Evolutionary conservation across 2,797 vertebrate species (phyloP).

Genomic region (Betta splendens): DNA sequence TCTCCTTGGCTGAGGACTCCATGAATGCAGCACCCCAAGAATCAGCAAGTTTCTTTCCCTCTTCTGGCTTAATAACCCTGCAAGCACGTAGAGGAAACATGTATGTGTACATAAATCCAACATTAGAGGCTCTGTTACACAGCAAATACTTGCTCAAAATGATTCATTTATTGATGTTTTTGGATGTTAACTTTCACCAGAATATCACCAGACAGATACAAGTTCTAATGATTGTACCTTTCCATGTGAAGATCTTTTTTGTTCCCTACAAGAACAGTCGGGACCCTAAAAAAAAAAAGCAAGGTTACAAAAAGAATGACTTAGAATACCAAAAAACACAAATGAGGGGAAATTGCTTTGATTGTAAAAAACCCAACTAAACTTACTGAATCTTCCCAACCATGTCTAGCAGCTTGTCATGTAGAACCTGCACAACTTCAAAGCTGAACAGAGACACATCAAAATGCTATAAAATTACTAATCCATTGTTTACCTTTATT

Average conservation of each 20-base stretch:
- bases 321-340: not conserved
- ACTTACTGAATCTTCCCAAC: slow-evolving; percentile 88
- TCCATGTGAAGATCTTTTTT: slow-evolving; percentile 89
- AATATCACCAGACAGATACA: not conserved
- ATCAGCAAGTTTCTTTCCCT: slow-evolving; percentile 88
- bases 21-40: slow-evolving; percentile 88
- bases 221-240: slow-evolving; percentile 71
- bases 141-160: too few species aligned
- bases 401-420: slow-evolving; percentile 87
- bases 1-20: slow-evolving; percentile 90
- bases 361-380: slow-evolving; percentile 3
- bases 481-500: not conserved
- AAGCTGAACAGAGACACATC: slow-evolving; percentile 80
- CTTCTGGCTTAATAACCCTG: slow-evolving; percentile 86
- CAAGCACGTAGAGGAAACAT: not conserved
- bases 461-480: slow-evolving; percentile 16
- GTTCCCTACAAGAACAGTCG: slow-evolving; percentile 90
- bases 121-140: too few species aligned
- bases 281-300: slow-evolving; percentile 77
- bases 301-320: slow-evolving; percentile 5
- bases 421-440: slow-evolving; percentile 88
- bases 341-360: slow-evolving; percentile 49
- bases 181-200: not conserved
- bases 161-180: not conserved
- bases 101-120: too few species aligned